phyloP scores from a whole-genome alignment of 1,140 invertebrate species.

The Ostrea edulis region DNA sequence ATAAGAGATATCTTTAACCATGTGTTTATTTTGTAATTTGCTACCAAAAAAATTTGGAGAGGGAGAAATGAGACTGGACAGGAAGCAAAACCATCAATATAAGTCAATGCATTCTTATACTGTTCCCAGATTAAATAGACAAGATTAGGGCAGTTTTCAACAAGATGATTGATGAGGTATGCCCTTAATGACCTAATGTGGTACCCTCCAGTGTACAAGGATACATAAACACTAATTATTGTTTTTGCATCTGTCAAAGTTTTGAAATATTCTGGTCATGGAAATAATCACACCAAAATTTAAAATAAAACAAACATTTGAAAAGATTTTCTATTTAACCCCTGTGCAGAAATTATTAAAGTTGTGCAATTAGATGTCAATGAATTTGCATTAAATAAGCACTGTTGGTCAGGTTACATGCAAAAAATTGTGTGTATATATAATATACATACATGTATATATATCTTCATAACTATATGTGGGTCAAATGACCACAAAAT shows the following conservation, averaged over 20 bases:
- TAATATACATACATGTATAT: neutral
- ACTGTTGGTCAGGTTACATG: too few relatives aligned
- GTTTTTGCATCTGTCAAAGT: neutral
- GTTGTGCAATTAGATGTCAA: too few relatives aligned
- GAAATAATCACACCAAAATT: neutral
- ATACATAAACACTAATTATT: neutral
- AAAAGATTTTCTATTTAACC: too few relatives aligned
- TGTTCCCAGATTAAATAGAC: neutral
- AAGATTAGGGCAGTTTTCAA: neutral
- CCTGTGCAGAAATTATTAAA: too few relatives aligned
- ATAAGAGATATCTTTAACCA: neutral
- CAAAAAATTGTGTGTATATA: too few relatives aligned
- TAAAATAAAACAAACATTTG: neutral
- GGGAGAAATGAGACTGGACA: neutral
- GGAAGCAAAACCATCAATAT: neutral
- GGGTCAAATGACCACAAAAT: neutral
- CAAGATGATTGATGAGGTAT: neutral
- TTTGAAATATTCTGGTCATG: neutral
- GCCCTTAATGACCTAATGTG: neutral
- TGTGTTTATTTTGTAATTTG: conserved; percentile 29
- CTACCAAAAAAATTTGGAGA: neutral
- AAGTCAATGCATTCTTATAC: conserved; percentile 7
- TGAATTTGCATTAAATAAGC: too few relatives aligned
- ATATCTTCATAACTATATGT: neutral
- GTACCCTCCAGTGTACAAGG: conserved; percentile 5